Percentiles rank a stretch among this genome's conserved stretches.
Conservation (phyloP, 92 coral and sea anemone genomes). For the Anthopleura xanthogrammica region DNA sequence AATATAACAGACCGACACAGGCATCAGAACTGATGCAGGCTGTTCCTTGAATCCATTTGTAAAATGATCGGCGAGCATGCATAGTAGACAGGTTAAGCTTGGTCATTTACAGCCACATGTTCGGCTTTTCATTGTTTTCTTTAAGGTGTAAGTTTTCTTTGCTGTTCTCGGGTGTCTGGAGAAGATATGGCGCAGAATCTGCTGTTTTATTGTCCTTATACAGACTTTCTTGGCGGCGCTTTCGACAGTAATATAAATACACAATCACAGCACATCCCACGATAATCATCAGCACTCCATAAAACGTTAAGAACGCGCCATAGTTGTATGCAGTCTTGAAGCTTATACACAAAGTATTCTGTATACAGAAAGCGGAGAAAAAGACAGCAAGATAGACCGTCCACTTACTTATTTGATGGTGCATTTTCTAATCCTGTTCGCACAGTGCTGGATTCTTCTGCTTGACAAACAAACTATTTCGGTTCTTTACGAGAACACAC, state of each 20-base stretch:
- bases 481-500: no score
- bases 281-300: constrained; percentile 12
- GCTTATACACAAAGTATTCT: background rate
- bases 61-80: no score
- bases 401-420: background rate
- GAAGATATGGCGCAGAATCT: background rate
- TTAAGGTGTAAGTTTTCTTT: background rate
- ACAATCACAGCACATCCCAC: background rate
- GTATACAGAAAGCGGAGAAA: background rate
- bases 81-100: no score
- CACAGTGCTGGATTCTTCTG: no score
- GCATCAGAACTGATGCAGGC: no score
- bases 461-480: no score
- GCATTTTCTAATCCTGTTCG: background rate
- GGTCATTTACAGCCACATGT: background rate
- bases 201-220: background rate
- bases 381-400: background rate
- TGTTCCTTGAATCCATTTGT: no score
- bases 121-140: background rate
- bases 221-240: no score
- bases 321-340: background rate
- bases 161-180: background rate
- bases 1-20: no score
- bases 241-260: background rate
- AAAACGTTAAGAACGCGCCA: background rate